Base-by-base conservation (phyloP, 2,113 vertebrate species). In the Pseudopipra pipra region DNA sequence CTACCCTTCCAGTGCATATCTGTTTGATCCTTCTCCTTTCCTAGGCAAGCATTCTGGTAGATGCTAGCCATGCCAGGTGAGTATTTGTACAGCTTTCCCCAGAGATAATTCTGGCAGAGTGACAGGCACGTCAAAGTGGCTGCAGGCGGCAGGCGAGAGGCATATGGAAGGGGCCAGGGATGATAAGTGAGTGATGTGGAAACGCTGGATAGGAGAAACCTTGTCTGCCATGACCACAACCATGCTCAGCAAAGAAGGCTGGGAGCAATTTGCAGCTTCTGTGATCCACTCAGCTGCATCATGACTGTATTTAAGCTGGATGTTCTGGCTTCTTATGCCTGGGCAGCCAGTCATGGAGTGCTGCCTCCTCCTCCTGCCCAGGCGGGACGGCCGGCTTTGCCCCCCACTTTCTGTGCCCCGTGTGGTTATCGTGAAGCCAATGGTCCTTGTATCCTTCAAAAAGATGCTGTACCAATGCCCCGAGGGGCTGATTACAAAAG, bases 341-440 rank as follows among this genome's bases (percentile, higher is more conserved):
- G 28, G 43, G 28, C 22, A 68, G n/a, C 22, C 43, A 39, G 65
- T 68, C 52, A 58, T 49, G 52, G 22, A 33, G 8, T 41, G 30
- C 30, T n/a, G 65, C 19, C 27, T 81, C n/a, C 22, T 67, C 21
- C 27, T 56, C 25, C 37, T 43, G 37, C 31, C 23, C 13, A 9
- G 0, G 13, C 67, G 31, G 54, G 25, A 83, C 35, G 62, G 37
- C 14, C 0, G 0, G 35, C 33, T 68, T 12, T 47, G 12, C 20
- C 46, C 30, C 11, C 35, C 23, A 27, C 12, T 58, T 67, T 63
- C 24, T 73, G 17, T 52, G 43, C 7, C 14, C 28, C 8, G 2
- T 41, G 12, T 44, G 17, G 35, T 25, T 61, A 51, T 58, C 28
- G 27, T 51, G 54, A 89, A 73, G 41, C 7, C 20, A 49, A 2